Base-by-base conservation (phyloP, 2,888 invertebrate species). In the Prionchulus punctatus region DNA sequence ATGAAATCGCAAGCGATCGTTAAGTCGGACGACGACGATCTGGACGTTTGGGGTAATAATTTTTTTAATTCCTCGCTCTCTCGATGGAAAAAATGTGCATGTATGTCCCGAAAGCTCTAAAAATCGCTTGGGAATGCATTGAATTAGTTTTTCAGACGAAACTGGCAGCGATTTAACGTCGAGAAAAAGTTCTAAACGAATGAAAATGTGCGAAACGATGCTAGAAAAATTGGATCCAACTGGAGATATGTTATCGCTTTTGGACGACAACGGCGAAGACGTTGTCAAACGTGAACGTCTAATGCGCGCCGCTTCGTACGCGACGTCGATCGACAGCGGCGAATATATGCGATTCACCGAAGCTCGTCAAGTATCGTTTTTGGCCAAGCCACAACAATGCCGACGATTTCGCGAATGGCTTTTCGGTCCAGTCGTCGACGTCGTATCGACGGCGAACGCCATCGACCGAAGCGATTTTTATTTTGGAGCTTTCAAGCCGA, bases 301-400 rank as follows among this genome's bases (percentile, higher is more conserved):
- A 43, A 21, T 30, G 42, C 51, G 56, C 18, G 36, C 43, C 2
- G 51, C 49, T 15, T 27, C 21, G 25, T 62, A 63, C 58, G 66
- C 69, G 1, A 59, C 70, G 43, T 62, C 64, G 26, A 65, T 72
- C 66, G 68, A 69, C 47, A 60, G 63, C 0, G 65, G 68, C 52
- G 69, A 71, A 57, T 72, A 72, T 61, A 56, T 66, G 58, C 70
- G 70, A 42, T 72, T 67, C 59, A 66, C 67, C 61, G 69, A 71
- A 55, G 69, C 72, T 0, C 61, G 72, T 30, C 71, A 71, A 53
- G 63, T 65, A 2, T 68, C 66, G 50, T 71, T 72, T 27, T 21
- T 26, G 30, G 4, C 50, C 30, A 28, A 7, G 26, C 3, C 26
- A 21, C 4, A n/a, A 23, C 18, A 12, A 4, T 7, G 18, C 4